These are phyloP conservation scores for Syrrhaptes paradoxus DNA, from an alignment of 2,113 vertebrate species.

Conservation along the genomic window DNA sequence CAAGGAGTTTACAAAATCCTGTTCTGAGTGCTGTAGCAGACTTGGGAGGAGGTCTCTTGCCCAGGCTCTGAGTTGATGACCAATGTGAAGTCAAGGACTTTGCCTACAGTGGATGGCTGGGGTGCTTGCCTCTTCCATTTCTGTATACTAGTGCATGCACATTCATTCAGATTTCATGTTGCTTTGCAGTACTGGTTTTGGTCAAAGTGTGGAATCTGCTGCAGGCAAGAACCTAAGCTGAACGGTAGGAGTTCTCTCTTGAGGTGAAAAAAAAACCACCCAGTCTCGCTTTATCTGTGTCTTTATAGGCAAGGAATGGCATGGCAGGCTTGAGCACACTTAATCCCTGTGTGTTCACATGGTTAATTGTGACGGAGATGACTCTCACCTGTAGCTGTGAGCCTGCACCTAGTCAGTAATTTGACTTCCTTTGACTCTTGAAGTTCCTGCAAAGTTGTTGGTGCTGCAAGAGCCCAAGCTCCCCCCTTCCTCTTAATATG, in stretches of 20 bases:
- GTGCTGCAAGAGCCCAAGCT: neutral
- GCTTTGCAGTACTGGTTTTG: neutral
- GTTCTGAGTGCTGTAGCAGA: neutral
- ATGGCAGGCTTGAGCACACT: neutral
- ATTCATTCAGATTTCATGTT: neutral
- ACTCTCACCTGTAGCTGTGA: neutral
- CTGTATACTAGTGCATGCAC: neutral
- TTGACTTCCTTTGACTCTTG: neutral
- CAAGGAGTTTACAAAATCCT: neutral
- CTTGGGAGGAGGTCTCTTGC: neutral
- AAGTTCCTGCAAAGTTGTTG: slow-evolving; percentile 23
- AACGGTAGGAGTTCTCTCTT: neutral
- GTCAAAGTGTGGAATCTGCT: neutral
- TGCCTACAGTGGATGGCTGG: neutral
- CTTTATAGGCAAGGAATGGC: neutral
- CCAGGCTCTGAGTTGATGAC: neutral
- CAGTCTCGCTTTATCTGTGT: neutral
- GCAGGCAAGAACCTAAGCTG: neutral
- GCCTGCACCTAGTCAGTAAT: neutral
- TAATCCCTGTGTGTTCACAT: neutral
- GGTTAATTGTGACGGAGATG: rapidly evolving
- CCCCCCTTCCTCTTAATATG: neutral
- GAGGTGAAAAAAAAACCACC: neutral
- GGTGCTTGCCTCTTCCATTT: neutral
- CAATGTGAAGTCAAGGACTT: neutral